Percentiles rank a stretch among this genome's conserved stretches.
These are phyloP conservation scores for Mesodorylaimus sp. DNA, from an alignment of 2,888 invertebrate genomes.

Conservation along the genomic window DNA sequence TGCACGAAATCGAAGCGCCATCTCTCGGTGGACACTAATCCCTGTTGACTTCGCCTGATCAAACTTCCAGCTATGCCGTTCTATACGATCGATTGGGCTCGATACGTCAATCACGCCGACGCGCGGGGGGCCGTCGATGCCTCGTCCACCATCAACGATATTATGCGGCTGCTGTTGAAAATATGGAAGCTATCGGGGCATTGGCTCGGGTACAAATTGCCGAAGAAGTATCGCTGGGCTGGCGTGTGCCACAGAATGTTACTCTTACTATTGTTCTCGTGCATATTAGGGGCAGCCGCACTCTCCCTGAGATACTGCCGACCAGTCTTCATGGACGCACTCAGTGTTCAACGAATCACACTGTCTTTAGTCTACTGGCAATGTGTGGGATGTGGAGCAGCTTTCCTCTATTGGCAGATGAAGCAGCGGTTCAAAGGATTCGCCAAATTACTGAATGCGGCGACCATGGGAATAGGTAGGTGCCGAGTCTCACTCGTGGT, in stretches of 20 bases:
- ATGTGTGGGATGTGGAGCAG: background rate
- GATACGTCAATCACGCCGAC: background rate
- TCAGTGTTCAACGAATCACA: background rate
- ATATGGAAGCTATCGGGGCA: background rate
- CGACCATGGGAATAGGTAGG: background rate
- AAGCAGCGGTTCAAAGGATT: background rate
- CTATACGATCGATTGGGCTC: constrained; percentile 3
- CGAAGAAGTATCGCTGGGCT: background rate
- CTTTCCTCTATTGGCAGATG: background rate
- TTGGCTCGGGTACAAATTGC: background rate
- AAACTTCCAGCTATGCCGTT: no score
- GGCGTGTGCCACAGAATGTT: background rate
- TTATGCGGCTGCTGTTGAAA: background rate
- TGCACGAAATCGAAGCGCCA: no score
- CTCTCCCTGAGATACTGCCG: no score
- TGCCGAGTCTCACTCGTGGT: no score
- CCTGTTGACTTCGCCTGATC: no score
- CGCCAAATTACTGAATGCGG: background rate
- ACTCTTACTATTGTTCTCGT: background rate
- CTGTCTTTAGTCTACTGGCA: background rate
- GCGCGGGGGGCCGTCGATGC: background rate
- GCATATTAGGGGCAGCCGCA: background rate
- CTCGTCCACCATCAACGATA: background rate
- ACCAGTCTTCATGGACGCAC: background rate
- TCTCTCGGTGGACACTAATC: no score